Evolutionary conservation across 2,113 vertebrate species (phyloP).

Genomic region (Prionailurus bengalensis): DNA sequence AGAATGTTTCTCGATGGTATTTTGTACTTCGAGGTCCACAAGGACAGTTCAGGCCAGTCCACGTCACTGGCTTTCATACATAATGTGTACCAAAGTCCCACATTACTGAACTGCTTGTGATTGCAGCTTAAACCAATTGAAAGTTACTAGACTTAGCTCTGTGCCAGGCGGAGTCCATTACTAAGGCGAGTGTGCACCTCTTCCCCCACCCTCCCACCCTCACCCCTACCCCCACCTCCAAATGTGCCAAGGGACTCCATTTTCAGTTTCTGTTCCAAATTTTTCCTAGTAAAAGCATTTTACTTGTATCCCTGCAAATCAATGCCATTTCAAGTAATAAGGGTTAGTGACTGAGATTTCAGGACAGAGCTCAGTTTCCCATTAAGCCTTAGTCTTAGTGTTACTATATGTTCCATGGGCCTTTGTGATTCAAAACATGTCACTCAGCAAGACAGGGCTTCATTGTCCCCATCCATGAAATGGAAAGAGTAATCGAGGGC

Average conservation of each 20-base stretch:
- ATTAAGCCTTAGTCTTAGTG: background rate
- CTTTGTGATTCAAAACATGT: background rate
- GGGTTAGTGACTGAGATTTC: background rate
- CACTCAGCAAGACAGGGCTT: background rate
- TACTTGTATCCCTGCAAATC: background rate
- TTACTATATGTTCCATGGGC: background rate
- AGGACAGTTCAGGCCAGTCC: background rate
- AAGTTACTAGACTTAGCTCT: background rate
- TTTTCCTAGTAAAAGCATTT: background rate
- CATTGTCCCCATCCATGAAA: background rate
- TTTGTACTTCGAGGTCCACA: background rate
- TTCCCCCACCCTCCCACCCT: too few relatives aligned
- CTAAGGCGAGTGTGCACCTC: background rate
- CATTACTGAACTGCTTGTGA: background rate
- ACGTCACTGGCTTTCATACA: background rate
- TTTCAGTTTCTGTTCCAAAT: constrained; percentile 6
- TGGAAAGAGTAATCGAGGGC: background rate
- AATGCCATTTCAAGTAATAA: background rate
- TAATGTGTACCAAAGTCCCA: background rate
- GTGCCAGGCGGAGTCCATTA: background rate
- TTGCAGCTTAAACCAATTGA: background rate
- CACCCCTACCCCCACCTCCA: background rate
- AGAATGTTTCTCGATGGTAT: background rate
- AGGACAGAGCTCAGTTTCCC: background rate
- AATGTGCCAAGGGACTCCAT: background rate